A percentile compares a stretch with the other conserved stretches of the same genome.
Evolutionary conservation across 2,113 vertebrate species (phyloP).

Genomic region (Otis tarda): DNA sequence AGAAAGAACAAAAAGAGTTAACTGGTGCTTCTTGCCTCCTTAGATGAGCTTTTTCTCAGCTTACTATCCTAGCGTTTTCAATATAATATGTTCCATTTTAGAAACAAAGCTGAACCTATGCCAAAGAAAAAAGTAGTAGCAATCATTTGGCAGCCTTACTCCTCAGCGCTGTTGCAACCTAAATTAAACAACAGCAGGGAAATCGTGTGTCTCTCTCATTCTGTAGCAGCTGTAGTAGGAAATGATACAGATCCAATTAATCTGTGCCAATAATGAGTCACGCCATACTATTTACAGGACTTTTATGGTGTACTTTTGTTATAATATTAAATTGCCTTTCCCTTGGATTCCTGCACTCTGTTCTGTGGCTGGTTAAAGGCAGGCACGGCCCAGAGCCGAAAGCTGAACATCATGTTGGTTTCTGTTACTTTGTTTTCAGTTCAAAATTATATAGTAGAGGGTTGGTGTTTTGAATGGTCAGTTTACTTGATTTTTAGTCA

Average conservation of each 20-base stretch:
- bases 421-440: neutral
- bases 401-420: neutral
- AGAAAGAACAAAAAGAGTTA: neutral
- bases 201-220: neutral
- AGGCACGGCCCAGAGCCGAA: neutral
- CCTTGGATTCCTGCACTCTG: neutral
- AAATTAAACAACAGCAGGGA: slow-evolving; percentile 22
- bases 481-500: neutral
- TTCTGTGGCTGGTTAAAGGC: neutral
- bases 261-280: slow-evolving; percentile 11
- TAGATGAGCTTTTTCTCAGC: neutral
- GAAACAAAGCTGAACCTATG: neutral
- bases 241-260: neutral
- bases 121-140: slow-evolving; percentile 1
- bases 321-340: neutral
- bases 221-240: neutral
- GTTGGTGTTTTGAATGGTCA: neutral
- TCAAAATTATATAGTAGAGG: neutral
- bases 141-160: neutral
- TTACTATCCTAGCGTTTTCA: neutral
- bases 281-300: neutral
- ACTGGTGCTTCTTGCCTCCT: neutral
- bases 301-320: neutral
- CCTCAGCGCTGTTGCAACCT: neutral
- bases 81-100: neutral